Evolutionary conservation across 2,888 invertebrate species (phyloP), one percentile per base, ranked within the genome.

Genomic region (Lasioglossum zephyrum): DNA sequence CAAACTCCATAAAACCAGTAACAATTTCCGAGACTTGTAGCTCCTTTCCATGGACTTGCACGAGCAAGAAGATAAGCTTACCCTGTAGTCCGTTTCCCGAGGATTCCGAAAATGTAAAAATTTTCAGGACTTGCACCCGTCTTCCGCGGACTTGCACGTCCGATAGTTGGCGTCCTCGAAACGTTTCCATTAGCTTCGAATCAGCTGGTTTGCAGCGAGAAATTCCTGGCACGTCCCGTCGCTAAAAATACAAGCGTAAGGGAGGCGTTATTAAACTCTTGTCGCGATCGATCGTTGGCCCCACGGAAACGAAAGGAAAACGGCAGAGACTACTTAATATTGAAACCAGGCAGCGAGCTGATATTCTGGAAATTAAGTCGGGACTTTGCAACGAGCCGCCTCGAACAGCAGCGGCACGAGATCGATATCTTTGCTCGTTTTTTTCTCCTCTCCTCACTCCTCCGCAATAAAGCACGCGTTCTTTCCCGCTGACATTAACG

Each of bases 401-500:
- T 81, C 41, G 75, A 60, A 66, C 74, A 79, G 36, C 49, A 36
- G 47, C 49, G 1, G 2, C 44, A 26, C 26, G 18, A 69, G 88
- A 89, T 89, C 89, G 84, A 89, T 89, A 85, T 73, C 78, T 79
- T 53, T 26, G 60, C 75, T 75, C 73, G 63, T 63, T 88, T 80
- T 88, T 86, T 39, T n/a, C n/a, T 4, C 4, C 66, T 69, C 36
- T 5, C 4, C 39, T 69, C 69, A 11, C 22, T 69, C 22, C 22
- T 9, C 81, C n/a, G 31, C 26, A 81, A 88, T 87, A 83, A 87
- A 80, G 87, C 81, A 74, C 73, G 39, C 39, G 74, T 80, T 70
- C 60, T 6, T 49, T 31, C 60, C 31, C 31, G 74, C 18, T 39
- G 66, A 66, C 66, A 31, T 66, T 39, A 39, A 69, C 69, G 39